Evolutionary conservation across 2,797 vertebrate genomes (phyloP), one percentile per base, ranked within the genome.

Genomic region (Onychomys torridus): DNA sequence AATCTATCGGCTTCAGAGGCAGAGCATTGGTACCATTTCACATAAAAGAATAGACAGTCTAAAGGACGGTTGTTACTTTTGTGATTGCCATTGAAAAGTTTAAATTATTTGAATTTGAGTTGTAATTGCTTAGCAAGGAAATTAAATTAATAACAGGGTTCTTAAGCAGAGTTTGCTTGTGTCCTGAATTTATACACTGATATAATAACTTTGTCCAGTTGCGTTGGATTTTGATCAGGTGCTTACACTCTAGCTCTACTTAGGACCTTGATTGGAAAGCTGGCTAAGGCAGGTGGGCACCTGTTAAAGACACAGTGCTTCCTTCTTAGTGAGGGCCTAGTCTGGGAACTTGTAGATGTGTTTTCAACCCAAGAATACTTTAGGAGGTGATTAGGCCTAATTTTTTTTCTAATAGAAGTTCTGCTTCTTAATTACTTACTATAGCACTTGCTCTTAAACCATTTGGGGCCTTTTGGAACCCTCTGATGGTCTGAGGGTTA

Each of bases 401-500:
- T 91, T 89, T 59, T 79, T 89, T 97, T 94, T 89, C 9, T 52
- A 78, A 27, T 37, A 88, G 43, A 90, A 76, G 67, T 93, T 81
- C n/a, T 95, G 8, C 25, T 91, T 32, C 52, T 90, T 85, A 85
- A 65, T 93, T 91, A 69, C 16, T 82, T 90, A 77, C 17, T 81
- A 12, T 85, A 49, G 29, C 91, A 0, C 87, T 96, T 94, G 19
- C 37, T 96, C 10, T 96, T 94, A 90, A 90, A 96, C 9, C 7
- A 91, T 97, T 95, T 81, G 59, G 12, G 96, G 61, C 85, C 84
- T 92, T 97, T 94, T 81, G 32, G 77, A 97, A 61, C 73, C 43
- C 75, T 83, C 4, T 94, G 75, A 87, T 52, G 93, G 40, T 94
- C n/a, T 95, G 49, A 97, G 93, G 81, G 49, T 94, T 83, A 86